Conservation (phyloP, 2,113 vertebrate genomes). For the Hydropotes inermis region DNA sequence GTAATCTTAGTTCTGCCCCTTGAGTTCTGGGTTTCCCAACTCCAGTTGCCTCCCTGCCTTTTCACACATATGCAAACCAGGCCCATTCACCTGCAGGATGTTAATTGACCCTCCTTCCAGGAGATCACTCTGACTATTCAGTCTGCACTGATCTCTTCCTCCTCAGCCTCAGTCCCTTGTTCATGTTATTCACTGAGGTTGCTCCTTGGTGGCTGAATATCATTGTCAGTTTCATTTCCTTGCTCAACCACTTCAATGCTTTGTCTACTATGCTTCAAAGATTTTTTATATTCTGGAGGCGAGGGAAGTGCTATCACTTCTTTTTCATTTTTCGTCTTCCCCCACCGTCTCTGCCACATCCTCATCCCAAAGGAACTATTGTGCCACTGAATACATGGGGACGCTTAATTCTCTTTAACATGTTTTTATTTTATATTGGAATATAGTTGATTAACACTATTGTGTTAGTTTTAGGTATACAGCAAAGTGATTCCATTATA, state of each 20-base stretch:
- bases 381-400: background rate
- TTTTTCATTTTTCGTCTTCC: background rate
- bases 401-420: background rate
- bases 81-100: rapidly evolving
- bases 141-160: background rate
- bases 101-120: background rate
- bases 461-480: background rate
- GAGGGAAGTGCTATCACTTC: background rate
- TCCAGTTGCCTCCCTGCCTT: background rate
- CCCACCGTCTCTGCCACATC: background rate
- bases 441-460: background rate
- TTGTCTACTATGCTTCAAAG: background rate
- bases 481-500: background rate
- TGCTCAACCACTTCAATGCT: background rate
- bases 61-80: background rate
- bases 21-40: background rate
- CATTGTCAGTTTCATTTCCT: background rate
- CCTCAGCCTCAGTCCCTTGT: background rate
- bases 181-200: background rate
- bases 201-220: background rate
- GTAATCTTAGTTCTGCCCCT: background rate
- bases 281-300: background rate
- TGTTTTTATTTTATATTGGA: background rate
- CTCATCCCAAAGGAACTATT: background rate
- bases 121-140: background rate